phyloP scores from a whole-genome alignment of 2,797 vertebrate species.

The Catamblyrhynchus diadema region DNA sequence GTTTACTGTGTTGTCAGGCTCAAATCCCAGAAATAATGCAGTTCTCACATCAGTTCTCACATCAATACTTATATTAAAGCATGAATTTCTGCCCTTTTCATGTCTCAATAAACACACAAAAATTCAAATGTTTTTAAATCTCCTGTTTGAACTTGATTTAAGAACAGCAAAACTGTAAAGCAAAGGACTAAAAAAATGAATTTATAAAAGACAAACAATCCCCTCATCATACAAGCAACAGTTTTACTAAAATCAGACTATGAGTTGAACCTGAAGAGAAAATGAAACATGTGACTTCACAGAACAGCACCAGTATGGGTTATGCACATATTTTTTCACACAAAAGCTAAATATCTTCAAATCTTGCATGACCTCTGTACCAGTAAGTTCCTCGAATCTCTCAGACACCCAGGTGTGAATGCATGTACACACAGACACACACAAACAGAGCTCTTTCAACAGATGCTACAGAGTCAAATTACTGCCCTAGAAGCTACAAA shows the following conservation, averaged over 20 bases:
- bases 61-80: background rate
- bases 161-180: background rate
- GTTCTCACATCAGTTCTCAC: background rate
- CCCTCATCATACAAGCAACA: background rate
- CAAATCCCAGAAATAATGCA: background rate
- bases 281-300: background rate
- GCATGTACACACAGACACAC: rapidly evolving
- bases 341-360: background rate
- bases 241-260: background rate
- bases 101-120: background rate
- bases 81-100: background rate
- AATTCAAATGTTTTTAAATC: background rate
- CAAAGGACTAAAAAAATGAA: background rate
- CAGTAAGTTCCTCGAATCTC: background rate
- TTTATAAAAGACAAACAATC: background rate
- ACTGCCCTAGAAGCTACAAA: background rate
- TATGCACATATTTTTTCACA: background rate
- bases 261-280: background rate
- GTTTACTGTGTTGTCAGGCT: background rate
- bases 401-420: rapidly evolving
- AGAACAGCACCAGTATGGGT: background rate
- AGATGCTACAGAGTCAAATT: background rate
- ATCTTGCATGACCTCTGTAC: background rate
- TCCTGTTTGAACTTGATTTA: background rate
- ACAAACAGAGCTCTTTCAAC: background rate